A percentile compares a stretch with the other conserved stretches of the same genome.
Evolutionary conservation across 2,113 vertebrate genomes (phyloP).

Genomic region (Gallinago media): DNA sequence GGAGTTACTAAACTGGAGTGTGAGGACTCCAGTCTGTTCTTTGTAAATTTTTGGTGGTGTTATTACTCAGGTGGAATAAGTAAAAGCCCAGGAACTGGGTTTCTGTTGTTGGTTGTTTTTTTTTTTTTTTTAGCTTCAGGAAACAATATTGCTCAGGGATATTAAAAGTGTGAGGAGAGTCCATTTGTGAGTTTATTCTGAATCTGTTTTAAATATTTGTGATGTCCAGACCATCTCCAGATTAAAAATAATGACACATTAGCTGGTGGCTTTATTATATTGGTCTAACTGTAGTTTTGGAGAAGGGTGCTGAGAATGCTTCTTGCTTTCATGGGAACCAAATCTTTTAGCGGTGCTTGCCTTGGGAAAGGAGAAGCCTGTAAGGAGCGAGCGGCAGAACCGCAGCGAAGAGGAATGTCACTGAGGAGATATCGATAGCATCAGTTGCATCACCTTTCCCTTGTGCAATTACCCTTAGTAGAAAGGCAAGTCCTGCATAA

Average conservation of each 20-base stretch:
- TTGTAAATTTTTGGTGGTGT: not conserved
- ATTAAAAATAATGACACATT: rapidly evolving
- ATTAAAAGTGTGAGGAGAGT: not conserved
- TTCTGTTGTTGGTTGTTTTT: not conserved
- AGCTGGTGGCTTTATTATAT: not conserved
- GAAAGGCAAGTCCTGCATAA: not conserved
- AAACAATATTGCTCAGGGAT: not conserved
- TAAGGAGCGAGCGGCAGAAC: not conserved
- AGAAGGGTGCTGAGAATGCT: rapidly evolving
- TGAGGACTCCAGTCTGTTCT: not conserved
- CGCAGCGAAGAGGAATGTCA: rapidly evolving
- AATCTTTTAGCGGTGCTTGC: not conserved
- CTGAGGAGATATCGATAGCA: not conserved
- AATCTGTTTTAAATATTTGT: not conserved
- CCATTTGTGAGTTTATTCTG: not conserved
- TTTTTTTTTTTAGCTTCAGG: not conserved
- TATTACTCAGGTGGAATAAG: not conserved
- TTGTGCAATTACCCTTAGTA: not conserved
- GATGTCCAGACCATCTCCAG: not conserved
- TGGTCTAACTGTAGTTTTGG: not conserved
- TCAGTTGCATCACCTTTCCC: not conserved
- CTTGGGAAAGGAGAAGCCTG: not conserved
- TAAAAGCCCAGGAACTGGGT: not conserved
- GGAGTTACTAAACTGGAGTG: no score
- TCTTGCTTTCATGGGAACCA: not conserved